Evolutionary conservation across 2,113 vertebrate genomes (phyloP), one percentile per base, ranked within the genome.

Genomic region (Megaleporinus macrocephalus): DNA sequence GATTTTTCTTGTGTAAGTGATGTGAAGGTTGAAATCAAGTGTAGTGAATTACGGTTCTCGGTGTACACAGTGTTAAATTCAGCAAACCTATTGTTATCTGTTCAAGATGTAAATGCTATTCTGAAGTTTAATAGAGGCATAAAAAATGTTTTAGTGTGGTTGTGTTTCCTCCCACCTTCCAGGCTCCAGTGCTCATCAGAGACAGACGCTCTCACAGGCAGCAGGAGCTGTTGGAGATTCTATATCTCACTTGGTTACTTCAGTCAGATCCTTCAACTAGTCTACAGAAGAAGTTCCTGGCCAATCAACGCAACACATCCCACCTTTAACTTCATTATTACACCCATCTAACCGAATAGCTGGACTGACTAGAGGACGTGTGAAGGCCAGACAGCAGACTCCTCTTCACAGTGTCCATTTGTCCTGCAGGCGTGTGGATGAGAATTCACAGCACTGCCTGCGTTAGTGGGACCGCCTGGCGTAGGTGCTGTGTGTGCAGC

Each of bases 161-260:
- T 36, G 13, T 57, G n/a, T 10, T 53, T 49, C 20, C 10, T 72
- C 15, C 77, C 83, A 5, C 71, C 0, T 71, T 82, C 89, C 91
- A 97, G 96, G 76, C n/a, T 82, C 76, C 1, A 53, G 74, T 7
- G 88, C 87, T 83, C 20, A 76, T 27, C 65, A 88, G 49, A 86
- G 85, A 80, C 70, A 83, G 30, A 88, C 91, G 18, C 89, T 97
- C 27, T 86, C 96, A 24, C 69, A 75, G 59, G 85, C 92, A 80
- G 96, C 95, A 30, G 90, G 92, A 24, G 76, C 4, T 24, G 88
- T 97, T 30, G 91, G 86, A 83, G 89, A 84, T 27, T 90, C 89
- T 0, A 91, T 98, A 73, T 92, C 89, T 76, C 82, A 89, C 14
- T 89, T 98, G 36, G 90, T 97, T 76, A 89, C 85, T 41, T 74